These are phyloP conservation scores for Petrocephalus sullivani DNA, from an alignment of 2,797 vertebrate species.

Conservation along the genomic window DNA sequence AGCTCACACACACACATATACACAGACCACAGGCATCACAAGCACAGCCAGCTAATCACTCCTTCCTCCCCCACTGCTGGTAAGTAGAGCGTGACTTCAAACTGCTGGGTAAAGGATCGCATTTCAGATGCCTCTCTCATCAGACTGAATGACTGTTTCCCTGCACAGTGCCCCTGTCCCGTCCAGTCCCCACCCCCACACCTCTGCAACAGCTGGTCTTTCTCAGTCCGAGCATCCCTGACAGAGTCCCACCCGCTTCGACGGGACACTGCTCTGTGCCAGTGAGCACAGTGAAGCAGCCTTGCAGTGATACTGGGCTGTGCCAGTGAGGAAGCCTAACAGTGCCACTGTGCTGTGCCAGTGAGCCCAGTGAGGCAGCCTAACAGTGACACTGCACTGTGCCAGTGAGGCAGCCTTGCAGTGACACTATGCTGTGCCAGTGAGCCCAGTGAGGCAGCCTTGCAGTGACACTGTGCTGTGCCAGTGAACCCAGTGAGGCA, in stretches of 20 bases:
- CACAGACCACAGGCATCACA: not conserved
- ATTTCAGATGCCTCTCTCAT: constrained; percentile 27
- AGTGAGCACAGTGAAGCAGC: no score
- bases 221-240: not conserved
- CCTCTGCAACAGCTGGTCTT: constrained; percentile 8
- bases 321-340: no score
- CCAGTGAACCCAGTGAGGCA: not conserved
- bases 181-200: not conserved
- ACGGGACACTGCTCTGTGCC: not conserved
- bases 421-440: not conserved
- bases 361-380: no score
- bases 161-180: not conserved
- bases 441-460: not conserved
- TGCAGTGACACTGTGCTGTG: not conserved
- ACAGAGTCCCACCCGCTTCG: not conserved
- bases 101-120: constrained; percentile 1
- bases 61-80: not conserved
- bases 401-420: no score
- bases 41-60: not conserved
- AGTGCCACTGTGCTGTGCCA: no score
- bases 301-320: no score
- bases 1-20: not conserved
- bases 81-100: constrained; percentile 32
- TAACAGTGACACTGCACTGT: no score
- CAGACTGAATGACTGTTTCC: constrained; percentile 9